Evolutionary conservation across 2,113 vertebrate species (phyloP).

Genomic region (Empidonax traillii): DNA sequence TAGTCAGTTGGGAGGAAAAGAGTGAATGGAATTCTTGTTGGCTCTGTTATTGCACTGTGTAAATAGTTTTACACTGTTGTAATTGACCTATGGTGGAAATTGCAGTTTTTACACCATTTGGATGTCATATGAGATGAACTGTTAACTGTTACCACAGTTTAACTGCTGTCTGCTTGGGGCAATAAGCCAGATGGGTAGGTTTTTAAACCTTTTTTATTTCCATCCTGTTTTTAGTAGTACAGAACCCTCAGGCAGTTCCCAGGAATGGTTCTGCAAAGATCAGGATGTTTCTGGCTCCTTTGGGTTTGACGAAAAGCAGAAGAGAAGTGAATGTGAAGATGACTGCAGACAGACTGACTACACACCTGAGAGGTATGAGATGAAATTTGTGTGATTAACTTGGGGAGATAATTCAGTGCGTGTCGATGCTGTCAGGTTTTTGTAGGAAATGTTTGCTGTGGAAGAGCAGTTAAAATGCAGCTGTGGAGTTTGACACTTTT

Average conservation of each 20-base stretch:
- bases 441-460: background rate
- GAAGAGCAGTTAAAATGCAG: background rate
- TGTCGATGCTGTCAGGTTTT: background rate
- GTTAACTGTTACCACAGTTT: background rate
- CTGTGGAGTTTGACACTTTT: background rate
- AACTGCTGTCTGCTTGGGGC: background rate
- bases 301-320: slow-evolving; percentile 2
- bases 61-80: background rate
- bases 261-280: slow-evolving; percentile 7
- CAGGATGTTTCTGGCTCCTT: background rate
- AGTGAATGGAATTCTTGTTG: background rate
- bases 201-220: background rate
- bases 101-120: background rate
- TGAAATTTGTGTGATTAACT: background rate
- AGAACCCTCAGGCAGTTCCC: slow-evolving; percentile 28
- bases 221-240: slow-evolving; percentile 1
- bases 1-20: background rate
- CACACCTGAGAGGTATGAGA: background rate
- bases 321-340: background rate
- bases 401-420: background rate
- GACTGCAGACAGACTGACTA: background rate
- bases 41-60: background rate
- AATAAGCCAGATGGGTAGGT: background rate
- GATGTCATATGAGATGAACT: background rate
- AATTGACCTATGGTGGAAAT: background rate